A percentile compares a stretch with the other conserved stretches of the same genome.
Conservation (phyloP, 2,797 vertebrate species). For the Sus cebifrons region DNA sequence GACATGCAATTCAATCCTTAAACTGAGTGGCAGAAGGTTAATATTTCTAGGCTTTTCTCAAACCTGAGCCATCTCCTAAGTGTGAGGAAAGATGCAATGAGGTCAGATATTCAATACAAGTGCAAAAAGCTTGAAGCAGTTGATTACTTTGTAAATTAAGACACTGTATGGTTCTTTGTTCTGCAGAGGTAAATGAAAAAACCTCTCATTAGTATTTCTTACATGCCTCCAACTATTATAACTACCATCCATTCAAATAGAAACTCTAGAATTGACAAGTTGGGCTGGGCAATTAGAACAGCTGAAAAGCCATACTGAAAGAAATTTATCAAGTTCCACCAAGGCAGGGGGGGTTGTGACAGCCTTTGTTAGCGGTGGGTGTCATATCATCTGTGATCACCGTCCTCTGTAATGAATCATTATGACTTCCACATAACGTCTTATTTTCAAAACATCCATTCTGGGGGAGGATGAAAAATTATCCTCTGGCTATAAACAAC, state of each 20-base stretch:
- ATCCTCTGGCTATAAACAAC: not conserved
- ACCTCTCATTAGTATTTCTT: not conserved
- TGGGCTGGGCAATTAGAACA: not conserved
- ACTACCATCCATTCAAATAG: not conserved
- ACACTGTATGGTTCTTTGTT: not conserved
- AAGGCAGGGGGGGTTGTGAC: not conserved
- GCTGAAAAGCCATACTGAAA: not conserved
- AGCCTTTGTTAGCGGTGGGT: not conserved
- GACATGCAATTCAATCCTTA: accelerated
- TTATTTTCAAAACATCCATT: constrained; percentile 47
- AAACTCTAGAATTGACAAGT: not conserved
- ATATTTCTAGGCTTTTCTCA: not conserved
- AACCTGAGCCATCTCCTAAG: not conserved
- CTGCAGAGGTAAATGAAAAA: not conserved
- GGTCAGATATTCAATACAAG: not conserved
- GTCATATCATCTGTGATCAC: not conserved
- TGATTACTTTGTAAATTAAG: not conserved
- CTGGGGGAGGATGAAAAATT: not conserved
- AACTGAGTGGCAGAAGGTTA: not conserved
- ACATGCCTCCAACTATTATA: not conserved
- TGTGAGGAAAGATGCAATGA: not conserved
- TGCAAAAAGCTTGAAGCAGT: not conserved
- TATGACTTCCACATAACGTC: not conserved
- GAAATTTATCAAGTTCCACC: not conserved
- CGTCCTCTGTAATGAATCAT: not conserved